Conservation (phyloP, 2,888 invertebrate genomes). For the Brachypterus glaber region DNA sequence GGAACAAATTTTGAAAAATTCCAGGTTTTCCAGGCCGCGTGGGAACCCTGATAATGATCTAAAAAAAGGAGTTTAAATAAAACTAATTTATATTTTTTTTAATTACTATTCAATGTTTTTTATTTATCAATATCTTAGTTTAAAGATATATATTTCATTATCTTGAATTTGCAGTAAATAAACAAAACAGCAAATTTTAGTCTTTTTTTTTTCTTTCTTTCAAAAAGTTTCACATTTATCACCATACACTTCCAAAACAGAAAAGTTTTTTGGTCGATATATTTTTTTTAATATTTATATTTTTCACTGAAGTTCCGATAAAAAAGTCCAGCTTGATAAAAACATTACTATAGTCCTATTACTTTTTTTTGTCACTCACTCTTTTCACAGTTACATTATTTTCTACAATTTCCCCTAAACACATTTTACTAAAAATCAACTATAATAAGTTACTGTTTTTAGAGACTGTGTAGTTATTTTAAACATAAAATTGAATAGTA, state of each 20-base stretch:
- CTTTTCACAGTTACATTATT: not conserved
- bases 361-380: not conserved
- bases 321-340: not conserved
- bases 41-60: too few species aligned
- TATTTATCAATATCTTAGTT: slow-evolving; percentile 24
- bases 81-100: slow-evolving; percentile 30
- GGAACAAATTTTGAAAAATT: too few species aligned
- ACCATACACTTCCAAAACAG: not conserved
- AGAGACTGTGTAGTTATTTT: slow-evolving; percentile 2
- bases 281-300: not conserved
- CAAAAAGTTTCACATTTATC: not conserved
- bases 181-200: slow-evolving; percentile 4
- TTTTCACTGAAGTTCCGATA: not conserved
- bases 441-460: not conserved
- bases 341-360: not conserved
- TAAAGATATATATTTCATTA: slow-evolving; percentile 1
- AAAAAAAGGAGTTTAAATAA: slow-evolving; percentile 11
- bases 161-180: slow-evolving; percentile 1
- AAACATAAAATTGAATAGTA: not conserved
- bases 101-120: slow-evolving; percentile 34
- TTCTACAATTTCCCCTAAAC: not conserved
- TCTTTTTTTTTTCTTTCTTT: not conserved
- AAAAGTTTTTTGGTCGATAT: not conserved
- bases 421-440: not conserved
- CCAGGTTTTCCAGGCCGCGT: too few species aligned